Evolutionary conservation across 1,140 invertebrate species (phyloP), one percentile per base, ranked within the genome.

Genomic region (Papilio aristodemus): DNA sequence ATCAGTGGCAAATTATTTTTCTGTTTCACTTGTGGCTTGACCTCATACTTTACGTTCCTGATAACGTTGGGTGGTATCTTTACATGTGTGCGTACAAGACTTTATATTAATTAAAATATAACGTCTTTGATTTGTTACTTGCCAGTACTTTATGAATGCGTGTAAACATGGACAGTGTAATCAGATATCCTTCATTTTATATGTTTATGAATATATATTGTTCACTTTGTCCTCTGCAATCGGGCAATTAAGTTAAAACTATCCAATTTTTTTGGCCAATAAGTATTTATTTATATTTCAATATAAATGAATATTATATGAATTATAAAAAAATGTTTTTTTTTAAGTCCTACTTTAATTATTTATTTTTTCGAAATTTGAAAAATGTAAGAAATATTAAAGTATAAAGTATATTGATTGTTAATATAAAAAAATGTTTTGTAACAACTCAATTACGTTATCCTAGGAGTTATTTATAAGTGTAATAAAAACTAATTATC

Each of bases 1-100:
- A 89, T 89, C 86, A 59, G 72, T 80, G 76, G 84, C 87, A 87
- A 89, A 89, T 89, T 89, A 87, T 89, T 87, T 89, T 89, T 89
- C 85, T 87, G 85, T 89, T 83, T 75, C 70, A 79, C 76, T 81
- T 75, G 74, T 74, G 70, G 67, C 73, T 68, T 83, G 84, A 87
- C 85, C 87, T 71, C 66, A 54, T 63, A 68, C 39, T 77, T 68
- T 64, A 39, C 72, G 80, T 75, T 62, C 66, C 62, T 50, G 79
- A 86, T 85, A 83, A 81, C 67, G 71, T 54, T 63, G 54, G 68
- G 71, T 76, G 76, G 73, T 68, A 76, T 71, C 72, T 79, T 69
- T 74, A 41, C 38, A 69, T 67, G 70, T 73, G 70, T 67, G 63
- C 72, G 70, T 67, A 60, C 39, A 66, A 54, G 54, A 73, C 70